Percentiles rank a stretch among this genome's conserved stretches.
Conservation (phyloP, 2,888 invertebrate genomes). For the Cryptosula pallasiana region DNA sequence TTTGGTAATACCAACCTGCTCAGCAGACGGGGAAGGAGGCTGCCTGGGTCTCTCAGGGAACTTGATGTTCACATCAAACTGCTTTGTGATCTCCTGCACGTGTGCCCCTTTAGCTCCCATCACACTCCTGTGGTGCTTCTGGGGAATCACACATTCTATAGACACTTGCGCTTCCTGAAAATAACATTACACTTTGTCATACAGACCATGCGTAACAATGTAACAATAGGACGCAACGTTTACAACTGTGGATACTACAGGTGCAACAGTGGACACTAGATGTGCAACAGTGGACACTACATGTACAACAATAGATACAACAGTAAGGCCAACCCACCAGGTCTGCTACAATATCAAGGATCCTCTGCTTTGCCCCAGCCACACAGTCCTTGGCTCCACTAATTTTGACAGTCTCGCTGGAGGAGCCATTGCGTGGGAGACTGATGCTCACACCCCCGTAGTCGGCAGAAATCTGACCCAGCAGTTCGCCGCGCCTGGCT, state of each 20-base stretch:
- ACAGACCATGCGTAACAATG: too few species aligned
- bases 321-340: too few species aligned
- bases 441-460: slow-evolving; percentile 92
- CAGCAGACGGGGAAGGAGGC: neutral
- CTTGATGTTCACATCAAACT: slow-evolving; percentile 88
- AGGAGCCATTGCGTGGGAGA: slow-evolving; percentile 76
- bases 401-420: slow-evolving; percentile 57
- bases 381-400: slow-evolving; percentile 82
- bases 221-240: too few species aligned
- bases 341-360: slow-evolving; percentile 83
- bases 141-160: slow-evolving; percentile 61
- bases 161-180: slow-evolving; percentile 54
- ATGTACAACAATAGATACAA: too few species aligned
- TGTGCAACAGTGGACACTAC: too few species aligned
- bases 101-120: slow-evolving; percentile 88
- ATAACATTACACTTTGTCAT: slow-evolving; percentile 25
- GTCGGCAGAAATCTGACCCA: slow-evolving; percentile 85
- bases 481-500: slow-evolving; percentile 80
- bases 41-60: slow-evolving; percentile 69
- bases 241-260: too few species aligned
- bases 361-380: slow-evolving; percentile 82
- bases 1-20: neutral
- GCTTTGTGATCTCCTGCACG: slow-evolving; percentile 76
- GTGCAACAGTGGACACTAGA: too few species aligned
- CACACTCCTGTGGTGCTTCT: slow-evolving; percentile 85